Evolutionary conservation across 2,888 invertebrate species (phyloP).

Genomic region (Zootermopsis nevadensis): DNA sequence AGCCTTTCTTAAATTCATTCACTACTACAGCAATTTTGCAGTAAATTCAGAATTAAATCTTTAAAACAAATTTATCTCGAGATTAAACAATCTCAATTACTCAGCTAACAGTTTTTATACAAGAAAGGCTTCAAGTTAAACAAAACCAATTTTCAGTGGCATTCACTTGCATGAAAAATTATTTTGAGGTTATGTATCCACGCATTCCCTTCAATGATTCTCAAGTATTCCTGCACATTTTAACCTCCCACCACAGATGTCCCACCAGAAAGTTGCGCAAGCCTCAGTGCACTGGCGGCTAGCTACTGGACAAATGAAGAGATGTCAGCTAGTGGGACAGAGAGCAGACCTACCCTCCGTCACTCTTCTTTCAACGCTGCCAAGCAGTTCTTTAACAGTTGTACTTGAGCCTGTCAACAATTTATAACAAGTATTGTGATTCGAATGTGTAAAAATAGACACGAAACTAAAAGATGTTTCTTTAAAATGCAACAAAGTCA

Average conservation of each 20-base stretch:
- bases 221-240: neutral
- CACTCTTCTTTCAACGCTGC: slow-evolving; percentile 63
- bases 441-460: too few species aligned
- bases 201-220: neutral
- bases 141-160: neutral
- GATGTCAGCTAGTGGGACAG: slow-evolving; percentile 41
- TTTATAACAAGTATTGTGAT: neutral
- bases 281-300: too few species aligned
- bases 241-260: neutral
- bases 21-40: too few species aligned
- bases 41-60: too few species aligned
- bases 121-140: neutral
- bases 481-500: too few species aligned
- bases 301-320: slow-evolving; percentile 41
- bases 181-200: neutral
- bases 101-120: neutral
- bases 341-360: slow-evolving; percentile 39
- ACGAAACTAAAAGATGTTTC: too few species aligned
- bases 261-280: neutral
- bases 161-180: neutral
- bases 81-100: too few species aligned
- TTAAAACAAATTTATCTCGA: too few species aligned
- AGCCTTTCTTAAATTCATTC: neutral
- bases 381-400: slow-evolving; percentile 65
- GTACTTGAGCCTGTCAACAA: slow-evolving; percentile 64